Base-by-base conservation (phyloP, 2,888 invertebrate species). In the Polia nebulosa region DNA sequence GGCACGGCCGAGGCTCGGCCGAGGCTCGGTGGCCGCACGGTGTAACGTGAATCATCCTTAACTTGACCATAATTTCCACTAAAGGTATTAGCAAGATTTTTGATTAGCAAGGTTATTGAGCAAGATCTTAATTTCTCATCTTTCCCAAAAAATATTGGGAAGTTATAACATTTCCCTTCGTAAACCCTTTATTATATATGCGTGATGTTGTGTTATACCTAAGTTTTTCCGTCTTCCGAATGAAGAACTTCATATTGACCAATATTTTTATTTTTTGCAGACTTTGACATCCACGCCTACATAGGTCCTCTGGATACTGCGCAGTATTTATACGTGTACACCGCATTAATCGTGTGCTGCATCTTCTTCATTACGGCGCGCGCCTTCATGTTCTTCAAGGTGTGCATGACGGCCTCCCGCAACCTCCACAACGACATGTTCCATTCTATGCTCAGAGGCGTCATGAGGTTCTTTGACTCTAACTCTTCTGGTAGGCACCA, bases 391-490 rank as follows among this genome's bases (percentile, higher is more conserved):
- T 98, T 97, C 92, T 98, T 98, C 91, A 96, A 96, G 84, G 96
- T 97, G 17, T 98, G 97, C 89, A 97, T 98, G 96, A 96, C 96
- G 15, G 97, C 98, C 0, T 98, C 98, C 0, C 96, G 96, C 75
- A 96, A 96, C 70, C 96, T 99, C 3, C 99, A 99, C 90, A 97
- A 97, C 84, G 96, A 95, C n/a, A 99, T 99, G 98, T 98, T 99
- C 91, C 93, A 96, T 52, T 96, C 97, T 56, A 96, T 99, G 85
- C 94, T 98, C 8, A 95, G 97, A 76, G 97, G 98, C 0, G 97
- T 97, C 0, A 98, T 98, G 96, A 92, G 97, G 20, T 99, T 99
- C 95, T 99, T 99, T 89, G 98, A 99, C 85, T 96, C 96, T 0
- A 99, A 99, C 94, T 97, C 98, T 1, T 97, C 97, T 70, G 98